Evolutionary conservation across 2,113 vertebrate genomes (phyloP).

Genomic region (Cyanoderma ruficeps): DNA sequence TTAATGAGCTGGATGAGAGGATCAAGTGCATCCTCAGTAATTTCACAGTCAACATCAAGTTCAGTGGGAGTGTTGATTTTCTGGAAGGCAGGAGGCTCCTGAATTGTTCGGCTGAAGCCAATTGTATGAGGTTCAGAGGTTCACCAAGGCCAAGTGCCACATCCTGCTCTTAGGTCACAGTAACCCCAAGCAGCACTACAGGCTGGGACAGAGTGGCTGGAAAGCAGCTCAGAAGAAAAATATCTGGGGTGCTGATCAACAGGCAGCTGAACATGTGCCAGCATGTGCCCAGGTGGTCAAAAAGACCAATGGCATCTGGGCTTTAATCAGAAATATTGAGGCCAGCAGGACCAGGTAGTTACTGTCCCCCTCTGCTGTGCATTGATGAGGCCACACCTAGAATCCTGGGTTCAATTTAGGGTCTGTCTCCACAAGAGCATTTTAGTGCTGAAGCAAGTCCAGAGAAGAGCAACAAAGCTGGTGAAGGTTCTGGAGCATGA

Average conservation of each 20-base stretch:
- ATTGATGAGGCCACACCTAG: neutral
- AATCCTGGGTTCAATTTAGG: neutral
- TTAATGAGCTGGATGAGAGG: neutral
- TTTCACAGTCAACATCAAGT: fast-evolving
- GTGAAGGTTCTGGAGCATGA: neutral
- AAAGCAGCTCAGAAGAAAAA: neutral
- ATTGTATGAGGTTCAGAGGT: too few species aligned
- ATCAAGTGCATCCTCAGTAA: neutral
- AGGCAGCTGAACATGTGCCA: neutral
- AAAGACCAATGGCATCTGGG: neutral
- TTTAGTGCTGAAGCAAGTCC: neutral
- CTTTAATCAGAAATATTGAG: neutral
- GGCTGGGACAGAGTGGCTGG: neutral
- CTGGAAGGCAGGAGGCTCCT: neutral
- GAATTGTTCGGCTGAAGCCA: fast-evolving
- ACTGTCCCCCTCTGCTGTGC: fast-evolving
- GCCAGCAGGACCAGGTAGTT: neutral
- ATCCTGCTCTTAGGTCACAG: neutral
- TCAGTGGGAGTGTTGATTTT: neutral
- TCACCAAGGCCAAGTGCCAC: neutral
- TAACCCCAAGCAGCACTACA: neutral
- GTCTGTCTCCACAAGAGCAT: neutral
- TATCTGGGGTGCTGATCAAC: neutral
- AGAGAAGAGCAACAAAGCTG: neutral
- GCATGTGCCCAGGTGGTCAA: too few species aligned